Base-by-base conservation (phyloP, 2,797 vertebrate species). In the Alosa sapidissima region DNA sequence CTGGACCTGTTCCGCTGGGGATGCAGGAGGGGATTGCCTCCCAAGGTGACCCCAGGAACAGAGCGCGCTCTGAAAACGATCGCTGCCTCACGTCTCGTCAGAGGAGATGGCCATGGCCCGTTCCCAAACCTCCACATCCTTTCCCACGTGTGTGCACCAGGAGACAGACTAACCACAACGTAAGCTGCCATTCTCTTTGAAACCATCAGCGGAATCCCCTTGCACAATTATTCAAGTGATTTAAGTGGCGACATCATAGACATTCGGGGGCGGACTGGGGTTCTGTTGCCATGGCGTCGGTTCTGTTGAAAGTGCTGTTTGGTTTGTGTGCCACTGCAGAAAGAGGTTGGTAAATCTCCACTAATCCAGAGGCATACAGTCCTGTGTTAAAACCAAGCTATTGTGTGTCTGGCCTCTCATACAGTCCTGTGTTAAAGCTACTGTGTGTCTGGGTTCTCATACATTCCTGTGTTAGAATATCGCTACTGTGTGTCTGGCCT, bases 181-280 rank as follows among this genome's bases (percentile, higher is more conserved):
- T 88, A 89, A 90, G 88, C 88, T 87, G 84, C 86, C 84, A 84
- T 87, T 90, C 90, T 87, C 88, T 88, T 86, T 87, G 88, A 86
- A 88, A 85, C 88, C 87, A 89, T 90, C 86, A 45, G 86, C 84
- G 75, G 89, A 91, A 90, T 91, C 89, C 89, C 84, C 62, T 82
- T 82, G 84, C 89, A 83, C 86, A 87, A 88, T 90, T 85, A 90
- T 89, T 88, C 83, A 86, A 82, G 85, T 87, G 85, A 88, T 83
- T 85, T 11, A 82, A 83, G 72, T 78, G 72, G 72, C 14, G 72
- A 78, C 72, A 47, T 78, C 36, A 78, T 78, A 45, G 72, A 45
- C 19, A 47, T 62, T n/a, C 45, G 21, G 52, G 58, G 54, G 54
- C 36, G 41, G 72, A 78, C 45, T 21, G 72, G 72, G 41, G 33